Base-by-base conservation (phyloP, 2,113 vertebrate species). In the Anolis carolinensis region DNA sequence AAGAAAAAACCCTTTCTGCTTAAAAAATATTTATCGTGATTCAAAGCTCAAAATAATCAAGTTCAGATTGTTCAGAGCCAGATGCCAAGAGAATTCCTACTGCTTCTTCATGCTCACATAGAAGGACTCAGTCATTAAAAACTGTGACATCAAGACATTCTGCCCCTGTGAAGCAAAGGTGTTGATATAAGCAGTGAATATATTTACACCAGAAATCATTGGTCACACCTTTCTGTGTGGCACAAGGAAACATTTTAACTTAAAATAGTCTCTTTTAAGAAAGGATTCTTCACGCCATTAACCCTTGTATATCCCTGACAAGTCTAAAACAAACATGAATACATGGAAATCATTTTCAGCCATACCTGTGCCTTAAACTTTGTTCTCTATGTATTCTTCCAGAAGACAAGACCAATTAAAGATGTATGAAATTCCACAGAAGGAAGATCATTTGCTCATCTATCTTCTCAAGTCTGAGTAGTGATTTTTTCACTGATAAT, bases 111-210 rank as follows among this genome's bases (percentile, higher is more conserved):
- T 0, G 74, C 7, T 55, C 27, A 36, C 50, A 79, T 32, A 62
- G 50, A 83, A 39, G 16, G 34, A 89, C 71, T 83, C 30, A 83
- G 30, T 48, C 67, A 48, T 68, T 75, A 85, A 48, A 84, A 87
- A 75, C 36, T 81, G 0, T 73, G 85, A 50, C 77, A 8, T 6
- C 3, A 27, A 89, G 82, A 81, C 83, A 3, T 20, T 86, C 85
- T 74, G 59, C 63, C 2, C n/a, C 50, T 88, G 1, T 76, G 36
- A 59, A 32, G 62, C 79, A 89, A 74, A 91, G 63, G 81, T 91
- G 86, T 93, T 90, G 86, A 72, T 71, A 92, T 63, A 77, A 79
- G 52, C 76, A 65, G 84, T 86, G 86, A 91, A 67, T 59, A 83
- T 52, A 63, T 92, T 92, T 77, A 89, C 87, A 85, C 84, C 68